These are phyloP conservation scores for Drosophila quinaria DNA, from an alignment of 2,888 invertebrate species.

Conservation along the genomic window DNA sequence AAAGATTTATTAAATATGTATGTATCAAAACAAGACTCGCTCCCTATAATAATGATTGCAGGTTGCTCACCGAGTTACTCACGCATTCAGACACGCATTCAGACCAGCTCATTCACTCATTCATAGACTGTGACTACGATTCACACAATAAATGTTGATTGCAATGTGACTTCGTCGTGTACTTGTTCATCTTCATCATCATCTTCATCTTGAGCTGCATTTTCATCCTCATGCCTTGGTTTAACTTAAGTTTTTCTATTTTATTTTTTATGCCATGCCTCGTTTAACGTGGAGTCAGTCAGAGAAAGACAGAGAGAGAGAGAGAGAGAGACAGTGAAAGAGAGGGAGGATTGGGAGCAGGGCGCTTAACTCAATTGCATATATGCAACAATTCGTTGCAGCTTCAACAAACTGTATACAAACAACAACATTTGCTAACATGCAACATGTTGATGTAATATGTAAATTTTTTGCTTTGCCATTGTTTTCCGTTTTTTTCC, in stretches of 20 bases:
- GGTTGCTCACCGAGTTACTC: conserved; percentile 54
- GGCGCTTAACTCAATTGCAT: conserved; percentile 71
- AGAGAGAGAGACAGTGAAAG: not conserved
- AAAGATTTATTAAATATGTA: conserved; percentile 48
- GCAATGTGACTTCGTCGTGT: conserved; percentile 38
- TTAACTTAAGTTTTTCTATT: conserved; percentile 7
- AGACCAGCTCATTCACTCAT: conserved; percentile 11
- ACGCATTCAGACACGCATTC: conserved; percentile 42
- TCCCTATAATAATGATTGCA: conserved; percentile 34
- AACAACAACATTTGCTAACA: conserved; percentile 47
- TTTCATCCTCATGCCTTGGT: conserved; percentile 16
- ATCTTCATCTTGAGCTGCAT: conserved; percentile 21
- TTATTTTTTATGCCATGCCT: conserved; percentile 56
- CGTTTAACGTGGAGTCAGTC: conserved; percentile 50
- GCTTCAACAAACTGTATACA: conserved; percentile 41
- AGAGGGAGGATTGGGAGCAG: conserved; percentile 16
- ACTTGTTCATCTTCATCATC: conserved; percentile 1
- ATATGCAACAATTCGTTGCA: conserved; percentile 70
- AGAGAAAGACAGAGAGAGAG: not conserved
- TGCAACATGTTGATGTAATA: conserved; percentile 82
- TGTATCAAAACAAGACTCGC: conserved; percentile 33
- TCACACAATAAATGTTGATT: conserved; percentile 58
- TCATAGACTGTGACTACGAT: conserved; percentile 18
- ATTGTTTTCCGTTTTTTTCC: conserved; percentile 63
- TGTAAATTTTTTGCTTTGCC: conserved; percentile 70